Evolutionary conservation across 2,888 invertebrate species (phyloP).

Genomic region (Hydrotaea diabolus): DNA sequence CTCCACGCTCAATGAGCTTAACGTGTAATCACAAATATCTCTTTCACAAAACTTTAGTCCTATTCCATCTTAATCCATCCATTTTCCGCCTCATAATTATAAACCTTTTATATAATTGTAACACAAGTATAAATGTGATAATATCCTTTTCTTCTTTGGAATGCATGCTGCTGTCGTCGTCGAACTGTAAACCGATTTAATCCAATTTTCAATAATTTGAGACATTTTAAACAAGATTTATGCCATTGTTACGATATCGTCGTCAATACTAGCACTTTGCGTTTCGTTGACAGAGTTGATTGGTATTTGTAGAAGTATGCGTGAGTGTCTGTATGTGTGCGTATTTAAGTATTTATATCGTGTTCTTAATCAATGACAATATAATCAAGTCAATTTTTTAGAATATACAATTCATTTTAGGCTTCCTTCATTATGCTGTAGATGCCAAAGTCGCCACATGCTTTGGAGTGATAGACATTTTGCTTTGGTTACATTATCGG

Average conservation of each 20-base stretch:
- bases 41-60: too few relatives aligned
- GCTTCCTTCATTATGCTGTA: neutral
- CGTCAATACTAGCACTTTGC: neutral
- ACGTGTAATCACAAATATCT: too few relatives aligned
- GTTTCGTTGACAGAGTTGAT: neutral
- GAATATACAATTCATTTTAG: neutral
- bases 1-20: too few relatives aligned
- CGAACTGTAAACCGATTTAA: neutral
- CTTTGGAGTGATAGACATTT: neutral
- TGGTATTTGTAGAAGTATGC: neutral
- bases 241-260: neutral
- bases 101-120: too few relatives aligned
- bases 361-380: constrained; percentile 2
- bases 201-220: neutral
- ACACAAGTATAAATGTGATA: too few relatives aligned
- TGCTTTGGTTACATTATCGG: too few relatives aligned
- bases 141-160: too few relatives aligned
- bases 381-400: constrained; percentile 5
- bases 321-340: neutral
- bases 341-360: neutral
- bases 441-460: neutral
- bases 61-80: too few relatives aligned
- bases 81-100: too few relatives aligned
- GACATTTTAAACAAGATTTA: neutral
- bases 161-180: neutral